Evolutionary conservation across 2,888 invertebrate genomes (phyloP), one percentile per base, ranked within the genome.

Genomic region (Athripsodes cinereus): DNA sequence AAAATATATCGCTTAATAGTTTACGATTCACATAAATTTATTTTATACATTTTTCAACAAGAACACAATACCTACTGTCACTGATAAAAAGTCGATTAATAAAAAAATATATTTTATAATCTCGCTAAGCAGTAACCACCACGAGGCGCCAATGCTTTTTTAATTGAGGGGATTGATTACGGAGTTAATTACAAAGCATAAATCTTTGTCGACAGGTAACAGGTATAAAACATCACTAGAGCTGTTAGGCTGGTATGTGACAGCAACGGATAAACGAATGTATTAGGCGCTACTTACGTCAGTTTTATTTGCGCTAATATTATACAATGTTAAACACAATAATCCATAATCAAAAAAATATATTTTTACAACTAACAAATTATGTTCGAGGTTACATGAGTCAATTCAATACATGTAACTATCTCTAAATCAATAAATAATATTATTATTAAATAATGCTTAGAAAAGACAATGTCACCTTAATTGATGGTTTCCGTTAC

Each of bases 81-180:
- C 40, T 40, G 40, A 40, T 40, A 8, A 40, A 40, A 13, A 8
- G 13, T 16, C 13, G 40, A 8, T 40, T 40, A 16, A 13, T n/a
- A 40, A 8, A n/a, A n/a, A n/a, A n/a, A n/a, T n/a, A n/a, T n/a
- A n/a, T 26, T 26, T 26, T 26, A 6, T 26, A 26, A 26, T 26
- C 26, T 26, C 10, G 5, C 2, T 8, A 40, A 40, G 5, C 40
- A 40, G 40, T 40, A 13, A 40, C n/a, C n/a, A 40, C n/a, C 40
- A 40, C 40, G 40, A n/a, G 53, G 46, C 22, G 22, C 51, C 51
- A 26, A 18, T 51, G 18, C 13, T 48, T 40, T 44, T 51, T 51
- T 51, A 55, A 55, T 55, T 50, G 51, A 55, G 40, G 44, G 13
- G 18, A n/a, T 26, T 55, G 55, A 51, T 55, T 55, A 50, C 55